Conservation (phyloP, 2,888 invertebrate species). For the Euzetes globulus region DNA sequence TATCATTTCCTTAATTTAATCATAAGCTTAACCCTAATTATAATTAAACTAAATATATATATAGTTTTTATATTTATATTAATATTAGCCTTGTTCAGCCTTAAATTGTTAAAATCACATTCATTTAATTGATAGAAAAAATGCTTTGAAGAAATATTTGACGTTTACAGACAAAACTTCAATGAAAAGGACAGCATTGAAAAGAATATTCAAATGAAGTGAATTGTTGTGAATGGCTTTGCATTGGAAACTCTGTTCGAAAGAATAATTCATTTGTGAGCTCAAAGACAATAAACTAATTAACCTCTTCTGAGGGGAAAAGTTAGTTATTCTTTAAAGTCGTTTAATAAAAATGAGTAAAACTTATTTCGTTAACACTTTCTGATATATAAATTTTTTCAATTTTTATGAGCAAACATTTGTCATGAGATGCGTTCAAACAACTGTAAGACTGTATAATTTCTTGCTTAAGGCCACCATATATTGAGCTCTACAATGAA, state of each 20-base stretch:
- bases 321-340: constrained; percentile 7
- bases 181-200: too few relatives aligned
- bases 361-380: constrained; percentile 20
- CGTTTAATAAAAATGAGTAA: neutral
- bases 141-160: too few relatives aligned
- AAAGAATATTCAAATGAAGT: too few relatives aligned
- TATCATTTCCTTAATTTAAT: constrained; percentile 20
- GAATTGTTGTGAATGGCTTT: neutral
- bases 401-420: constrained; percentile 1
- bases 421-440: constrained; percentile 22
- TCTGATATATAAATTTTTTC: neutral
- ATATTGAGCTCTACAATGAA: neutral
- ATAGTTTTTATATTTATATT: neutral
- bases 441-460: constrained; percentile 10
- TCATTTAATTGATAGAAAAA: too few relatives aligned
- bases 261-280: neutral
- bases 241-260: neutral
- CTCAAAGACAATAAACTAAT: constrained; percentile 22
- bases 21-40: neutral
- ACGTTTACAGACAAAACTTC: too few relatives aligned
- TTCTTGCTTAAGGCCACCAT: constrained; percentile 14
- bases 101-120: too few relatives aligned
- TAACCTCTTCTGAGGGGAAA: constrained; percentile 12
- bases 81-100: neutral
- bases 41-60: neutral